phyloP scores from a whole-genome alignment of 1,140 invertebrate species.

The Formica selysi region DNA sequence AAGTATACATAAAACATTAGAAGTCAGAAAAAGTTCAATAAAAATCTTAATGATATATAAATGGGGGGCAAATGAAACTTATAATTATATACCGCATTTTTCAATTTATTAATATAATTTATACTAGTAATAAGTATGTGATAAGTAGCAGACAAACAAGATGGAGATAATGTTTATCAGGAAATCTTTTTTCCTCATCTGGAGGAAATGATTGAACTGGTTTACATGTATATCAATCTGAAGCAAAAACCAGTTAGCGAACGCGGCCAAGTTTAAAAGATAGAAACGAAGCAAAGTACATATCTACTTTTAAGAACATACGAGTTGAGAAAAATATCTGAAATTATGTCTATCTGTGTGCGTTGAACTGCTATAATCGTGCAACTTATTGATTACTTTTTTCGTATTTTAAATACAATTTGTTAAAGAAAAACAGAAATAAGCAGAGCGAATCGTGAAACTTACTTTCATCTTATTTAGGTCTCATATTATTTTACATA shows the following conservation, averaged over 20 bases:
- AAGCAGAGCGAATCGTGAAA: conserved; percentile 6
- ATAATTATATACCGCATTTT: neutral
- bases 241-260: conserved; percentile 20
- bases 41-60: conserved; percentile 1
- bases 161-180: conserved; percentile 7
- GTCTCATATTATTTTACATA: neutral
- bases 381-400: neutral
- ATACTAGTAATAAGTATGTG: neutral
- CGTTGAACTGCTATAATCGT: neutral
- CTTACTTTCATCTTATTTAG: neutral
- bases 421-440: neutral
- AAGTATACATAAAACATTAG: neutral
- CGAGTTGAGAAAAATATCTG: neutral
- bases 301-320: neutral
- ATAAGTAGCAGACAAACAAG: neutral
- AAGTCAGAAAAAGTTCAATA: neutral
- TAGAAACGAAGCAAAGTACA: neutral
- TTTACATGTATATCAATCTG: conserved; percentile 11
- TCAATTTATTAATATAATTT: conserved; percentile 17
- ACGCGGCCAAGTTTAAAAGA: conserved; percentile 6
- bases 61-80: neutral
- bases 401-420: neutral
- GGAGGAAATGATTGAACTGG: conserved; percentile 18
- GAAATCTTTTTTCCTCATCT: conserved; percentile 6
- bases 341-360: neutral